These are phyloP conservation scores for Urophycis tenuis DNA, from an alignment of 2,797 vertebrate genomes.

Conservation along the genomic window DNA sequence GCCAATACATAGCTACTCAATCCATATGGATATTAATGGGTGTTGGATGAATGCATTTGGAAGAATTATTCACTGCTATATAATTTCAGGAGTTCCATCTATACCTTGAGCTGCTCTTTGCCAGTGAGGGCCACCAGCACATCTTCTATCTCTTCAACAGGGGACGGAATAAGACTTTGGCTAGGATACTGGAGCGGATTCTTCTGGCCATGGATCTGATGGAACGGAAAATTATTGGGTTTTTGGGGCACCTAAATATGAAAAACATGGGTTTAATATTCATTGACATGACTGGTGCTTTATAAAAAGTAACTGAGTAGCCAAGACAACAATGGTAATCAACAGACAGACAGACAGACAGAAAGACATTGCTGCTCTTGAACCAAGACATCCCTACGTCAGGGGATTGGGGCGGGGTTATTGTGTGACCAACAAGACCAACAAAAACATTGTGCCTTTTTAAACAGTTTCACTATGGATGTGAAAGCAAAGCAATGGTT, in stretches of 20 bases:
- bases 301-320: neutral
- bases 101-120: slow-evolving; percentile 71
- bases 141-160: slow-evolving; percentile 55
- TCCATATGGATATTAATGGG: neutral
- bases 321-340: neutral
- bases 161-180: slow-evolving; percentile 41
- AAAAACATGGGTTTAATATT: slow-evolving; percentile 8
- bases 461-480: too few species aligned
- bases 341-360: too few species aligned
- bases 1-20: slow-evolving; percentile 26
- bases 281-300: neutral
- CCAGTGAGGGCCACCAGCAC: slow-evolving; percentile 57
- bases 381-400: too few species aligned
- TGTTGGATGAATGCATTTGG: neutral
- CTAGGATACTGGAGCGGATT: slow-evolving; percentile 47
- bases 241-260: slow-evolving; percentile 43
- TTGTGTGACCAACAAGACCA: too few species aligned
- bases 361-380: too few species aligned
- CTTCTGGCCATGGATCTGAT: slow-evolving; percentile 36
- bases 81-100: neutral
- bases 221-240: slow-evolving; percentile 28
- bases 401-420: too few species aligned
- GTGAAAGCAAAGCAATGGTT: too few species aligned
- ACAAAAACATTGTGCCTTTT: too few species aligned
- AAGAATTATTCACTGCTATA: neutral